Percentiles rank a stretch among this genome's conserved stretches.
These are phyloP conservation scores for Misgurnus anguillicaudatus DNA, from an alignment of 2,113 vertebrate species.

Conservation along the genomic window DNA sequence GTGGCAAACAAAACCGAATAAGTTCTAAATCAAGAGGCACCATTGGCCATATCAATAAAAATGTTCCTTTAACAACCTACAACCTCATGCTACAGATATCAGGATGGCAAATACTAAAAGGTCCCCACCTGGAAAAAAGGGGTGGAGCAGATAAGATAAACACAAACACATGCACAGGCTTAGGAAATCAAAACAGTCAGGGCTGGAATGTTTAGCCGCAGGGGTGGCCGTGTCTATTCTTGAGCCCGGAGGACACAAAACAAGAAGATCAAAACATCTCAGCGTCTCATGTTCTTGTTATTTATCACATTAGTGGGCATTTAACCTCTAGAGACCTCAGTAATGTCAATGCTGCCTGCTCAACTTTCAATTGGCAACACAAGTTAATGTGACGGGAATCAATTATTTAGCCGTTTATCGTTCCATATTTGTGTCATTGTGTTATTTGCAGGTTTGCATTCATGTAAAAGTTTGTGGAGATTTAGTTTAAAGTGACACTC, in stretches of 20 bases:
- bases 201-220: constrained; percentile 21
- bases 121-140: constrained; percentile 21
- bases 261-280: constrained; percentile 13
- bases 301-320: constrained; percentile 51
- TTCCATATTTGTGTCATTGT: no score
- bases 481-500: no score
- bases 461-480: no score
- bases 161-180: constrained; percentile 20
- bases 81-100: not conserved
- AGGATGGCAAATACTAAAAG: not conserved
- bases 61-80: constrained; percentile 16
- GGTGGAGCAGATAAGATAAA: not conserved
- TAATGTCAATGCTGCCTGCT: constrained; percentile 33
- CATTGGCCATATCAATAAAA: constrained; percentile 16
- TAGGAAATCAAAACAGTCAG: constrained; percentile 30
- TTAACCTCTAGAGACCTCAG: constrained; percentile 48
- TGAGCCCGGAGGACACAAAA: constrained; percentile 18
- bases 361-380: not conserved
- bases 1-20: constrained; percentile 13
- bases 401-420: not conserved
- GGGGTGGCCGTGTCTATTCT: not conserved
- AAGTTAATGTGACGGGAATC: not conserved
- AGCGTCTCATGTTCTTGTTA: constrained; percentile 48
- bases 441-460: no score
- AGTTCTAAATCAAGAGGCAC: constrained; percentile 25